These are phyloP conservation scores for Drosophila mayri DNA, from an alignment of 1,140 invertebrate species.

Conservation along the genomic window DNA sequence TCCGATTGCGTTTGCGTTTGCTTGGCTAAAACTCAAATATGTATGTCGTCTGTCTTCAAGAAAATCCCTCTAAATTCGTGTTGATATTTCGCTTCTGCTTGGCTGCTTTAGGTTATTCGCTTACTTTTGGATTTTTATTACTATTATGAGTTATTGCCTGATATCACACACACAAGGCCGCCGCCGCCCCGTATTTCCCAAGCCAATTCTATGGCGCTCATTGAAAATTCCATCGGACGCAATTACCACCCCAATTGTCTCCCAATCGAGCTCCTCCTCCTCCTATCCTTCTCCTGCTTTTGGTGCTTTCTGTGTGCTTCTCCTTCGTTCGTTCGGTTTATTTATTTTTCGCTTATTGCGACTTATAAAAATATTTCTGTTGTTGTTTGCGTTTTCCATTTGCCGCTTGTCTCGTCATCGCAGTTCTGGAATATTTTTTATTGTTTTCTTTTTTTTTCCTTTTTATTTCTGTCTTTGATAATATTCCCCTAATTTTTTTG, in stretches of 20 bases:
- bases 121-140: conserved; percentile 11
- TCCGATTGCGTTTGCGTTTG: conserved; percentile 29
- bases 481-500: conserved; percentile 25
- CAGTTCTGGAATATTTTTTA: conserved; percentile 54
- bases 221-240: conserved; percentile 59
- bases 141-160: conserved; percentile 50
- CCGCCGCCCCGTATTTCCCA: conserved; percentile 11
- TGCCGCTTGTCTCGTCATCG: conserved; percentile 57
- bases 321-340: conserved; percentile 38
- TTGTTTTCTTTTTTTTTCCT: conserved; percentile 48
- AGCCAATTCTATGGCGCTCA: conserved; percentile 31
- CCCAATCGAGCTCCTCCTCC: conserved; percentile 37
- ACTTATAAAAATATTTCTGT: conserved; percentile 66
- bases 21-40: conserved; percentile 17
- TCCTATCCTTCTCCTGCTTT: conserved; percentile 1
- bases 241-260: conserved; percentile 75
- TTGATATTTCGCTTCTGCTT: conserved; percentile 45
- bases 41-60: conserved; percentile 29
- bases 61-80: conserved; percentile 29
- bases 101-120: conserved; percentile 25
- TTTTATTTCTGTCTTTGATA: conserved; percentile 5
- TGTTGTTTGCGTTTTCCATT: conserved; percentile 35
- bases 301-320: conserved; percentile 8
- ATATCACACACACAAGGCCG: conserved; percentile 42
- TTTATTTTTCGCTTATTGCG: conserved; percentile 79